Evolutionary conservation across 2,113 vertebrate genomes (phyloP), one percentile per base, ranked within the genome.

Genomic region (Typhlomys cinereus): DNA sequence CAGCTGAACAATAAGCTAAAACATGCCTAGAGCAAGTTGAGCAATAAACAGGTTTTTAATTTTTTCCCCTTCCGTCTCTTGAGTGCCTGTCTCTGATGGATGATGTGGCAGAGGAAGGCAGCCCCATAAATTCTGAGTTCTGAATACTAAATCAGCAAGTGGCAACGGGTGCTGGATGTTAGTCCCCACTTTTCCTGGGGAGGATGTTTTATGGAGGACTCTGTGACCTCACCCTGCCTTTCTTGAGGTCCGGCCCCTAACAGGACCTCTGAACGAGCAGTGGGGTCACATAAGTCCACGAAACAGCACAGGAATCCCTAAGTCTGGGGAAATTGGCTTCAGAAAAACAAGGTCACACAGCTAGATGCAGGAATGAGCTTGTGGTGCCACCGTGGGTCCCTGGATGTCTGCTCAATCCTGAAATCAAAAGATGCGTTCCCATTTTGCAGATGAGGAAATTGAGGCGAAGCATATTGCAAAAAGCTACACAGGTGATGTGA

Each of bases 21-120:
- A 98, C 97, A 98, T 95, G 98, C 98, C 98, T 98, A 98, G 97
- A 98, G 98, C 98, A 97, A 98, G 97, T 98, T 98, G 94, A 98
- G 98, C 98, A 98, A 98, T 98, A 98, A 98, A 98, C 98, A 98
- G 98, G 98, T 98, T 98, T 98, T 98, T 98, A 98, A 98, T 98
- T 98, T 98, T 96, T 96, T 29, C 92, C 96, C 95, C 94, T 98
- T 98, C 97, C 97, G 95, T 98, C 97, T 98, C 96, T 50, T 91
- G 97, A 97, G 96, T 98, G 98, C 97, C 98, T 98, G 96, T 95
- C 95, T 98, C 98, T 98, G 98, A 98, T 98, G 97, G 97, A 98
- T 98, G 98, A 96, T 98, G 97, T 97, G 98, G 98, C 98, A 98
- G 97, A 93, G 94, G 92, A 98, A 98, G 96, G 96, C 96, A 54